Evolutionary conservation across 1,140 invertebrate species (phyloP).

Genomic region (Temnothorax curvispinosus): DNA sequence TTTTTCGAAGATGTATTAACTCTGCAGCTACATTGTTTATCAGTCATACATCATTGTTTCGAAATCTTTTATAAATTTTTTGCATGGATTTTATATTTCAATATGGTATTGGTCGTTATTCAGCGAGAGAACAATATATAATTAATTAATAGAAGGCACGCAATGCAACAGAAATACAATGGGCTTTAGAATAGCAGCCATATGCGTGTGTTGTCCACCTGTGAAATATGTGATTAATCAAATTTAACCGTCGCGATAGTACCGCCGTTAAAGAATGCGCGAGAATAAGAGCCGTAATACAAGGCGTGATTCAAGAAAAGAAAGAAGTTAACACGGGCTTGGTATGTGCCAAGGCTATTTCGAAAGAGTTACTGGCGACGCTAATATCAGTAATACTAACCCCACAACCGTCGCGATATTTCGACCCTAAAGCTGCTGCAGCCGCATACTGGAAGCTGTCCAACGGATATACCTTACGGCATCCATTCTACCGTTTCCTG

Average conservation of each 20-base stretch:
- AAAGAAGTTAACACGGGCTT: slow-evolving; percentile 65
- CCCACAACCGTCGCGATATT: slow-evolving; percentile 74
- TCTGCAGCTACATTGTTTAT: not conserved
- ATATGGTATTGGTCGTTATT: not conserved
- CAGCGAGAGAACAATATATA: not conserved
- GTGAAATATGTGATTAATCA: not conserved
- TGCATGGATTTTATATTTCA: not conserved
- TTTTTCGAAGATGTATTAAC: slow-evolving; percentile 10
- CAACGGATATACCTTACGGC: slow-evolving; percentile 72
- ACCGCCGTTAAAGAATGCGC: not conserved
- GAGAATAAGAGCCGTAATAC: slow-evolving; percentile 2
- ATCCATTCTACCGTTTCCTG: slow-evolving; percentile 45
- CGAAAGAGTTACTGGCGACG: slow-evolving; percentile 79
- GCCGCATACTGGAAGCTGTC: slow-evolving; percentile 75
- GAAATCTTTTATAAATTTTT: not conserved
- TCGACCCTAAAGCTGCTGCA: slow-evolving; percentile 66
- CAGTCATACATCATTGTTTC: not conserved
- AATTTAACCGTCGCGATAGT: not conserved
- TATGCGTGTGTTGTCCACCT: not conserved
- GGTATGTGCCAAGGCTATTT: slow-evolving; percentile 79
- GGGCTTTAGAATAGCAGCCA: not conserved
- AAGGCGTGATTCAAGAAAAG: slow-evolving; percentile 70
- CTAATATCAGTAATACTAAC: slow-evolving; percentile 80
- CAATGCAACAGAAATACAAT: not conserved
- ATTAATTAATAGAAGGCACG: not conserved